Conservation (phyloP, 2,888 invertebrate species). For the Ophioninae sp. region DNA sequence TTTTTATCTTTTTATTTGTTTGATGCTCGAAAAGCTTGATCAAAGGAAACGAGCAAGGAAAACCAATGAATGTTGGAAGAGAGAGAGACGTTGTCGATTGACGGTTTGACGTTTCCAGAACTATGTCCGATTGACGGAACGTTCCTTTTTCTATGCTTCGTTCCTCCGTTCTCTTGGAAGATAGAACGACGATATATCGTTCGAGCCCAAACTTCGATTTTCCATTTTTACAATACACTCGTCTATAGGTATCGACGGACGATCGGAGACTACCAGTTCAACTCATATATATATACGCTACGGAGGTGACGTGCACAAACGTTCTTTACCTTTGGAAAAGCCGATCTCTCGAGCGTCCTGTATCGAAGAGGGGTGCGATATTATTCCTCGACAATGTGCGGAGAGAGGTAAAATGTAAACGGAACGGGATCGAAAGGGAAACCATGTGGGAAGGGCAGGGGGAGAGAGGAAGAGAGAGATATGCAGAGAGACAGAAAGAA, state of each 20-base stretch:
- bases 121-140: constrained; percentile 3
- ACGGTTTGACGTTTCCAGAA: constrained; percentile 12
- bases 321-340: constrained; percentile 46
- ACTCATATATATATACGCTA: constrained; percentile 1
- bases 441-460: neutral
- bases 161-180: constrained; percentile 12
- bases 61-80: constrained; percentile 2
- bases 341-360: constrained; percentile 42
- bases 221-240: constrained; percentile 38
- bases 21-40: neutral
- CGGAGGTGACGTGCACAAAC: constrained; percentile 43
- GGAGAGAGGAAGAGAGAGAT: neutral
- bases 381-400: constrained; percentile 55
- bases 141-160: constrained; percentile 22
- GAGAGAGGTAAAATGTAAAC: constrained; percentile 38
- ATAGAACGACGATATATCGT: constrained; percentile 30
- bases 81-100: neutral
- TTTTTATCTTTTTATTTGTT: neutral
- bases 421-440: neutral
- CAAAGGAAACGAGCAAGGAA: neutral
- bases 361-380: constrained; percentile 40
- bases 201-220: constrained; percentile 33
- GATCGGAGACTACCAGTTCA: constrained; percentile 14
- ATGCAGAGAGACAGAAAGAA: neutral
- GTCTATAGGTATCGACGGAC: constrained; percentile 11